Percentiles rank a stretch among this genome's conserved stretches.
Evolutionary conservation across 2,113 vertebrate species (phyloP).

Genomic region (Polypterus senegalus): DNA sequence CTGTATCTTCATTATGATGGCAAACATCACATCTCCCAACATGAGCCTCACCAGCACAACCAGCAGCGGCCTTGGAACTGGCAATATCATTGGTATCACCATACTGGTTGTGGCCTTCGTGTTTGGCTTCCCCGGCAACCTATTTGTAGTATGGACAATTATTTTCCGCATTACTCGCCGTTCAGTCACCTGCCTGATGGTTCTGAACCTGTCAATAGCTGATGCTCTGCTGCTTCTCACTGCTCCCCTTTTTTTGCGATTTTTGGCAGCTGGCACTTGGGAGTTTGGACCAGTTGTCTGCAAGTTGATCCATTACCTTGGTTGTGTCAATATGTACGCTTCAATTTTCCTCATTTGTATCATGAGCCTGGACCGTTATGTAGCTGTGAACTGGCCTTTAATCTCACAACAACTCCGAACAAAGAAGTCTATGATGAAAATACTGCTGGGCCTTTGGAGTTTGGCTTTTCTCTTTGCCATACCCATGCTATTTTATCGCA

Average conservation of each 20-base stretch:
- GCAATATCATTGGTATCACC: conserved; percentile 32
- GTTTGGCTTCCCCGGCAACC: conserved; percentile 67
- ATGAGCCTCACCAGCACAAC: too few species aligned
- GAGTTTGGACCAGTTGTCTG: conserved; percentile 56
- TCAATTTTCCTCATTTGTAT: conserved; percentile 74
- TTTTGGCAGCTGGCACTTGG: conserved; percentile 49
- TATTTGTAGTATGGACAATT: conserved; percentile 72
- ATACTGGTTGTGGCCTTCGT: conserved; percentile 58
- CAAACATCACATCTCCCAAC: too few species aligned
- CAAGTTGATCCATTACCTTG: conserved; percentile 68
- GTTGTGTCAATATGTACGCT: conserved; percentile 72
- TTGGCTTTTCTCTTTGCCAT: conserved; percentile 52
- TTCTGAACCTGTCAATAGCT: conserved; percentile 63
- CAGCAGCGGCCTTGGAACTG: too few species aligned
- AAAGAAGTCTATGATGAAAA: conserved; percentile 39
- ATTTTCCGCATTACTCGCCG: conserved; percentile 52
- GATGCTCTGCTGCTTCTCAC: conserved; percentile 64
- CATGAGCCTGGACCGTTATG: conserved; percentile 76
- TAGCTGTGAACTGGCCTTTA: conserved; percentile 64
- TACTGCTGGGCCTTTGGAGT: conserved; percentile 58
- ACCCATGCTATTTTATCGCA: conserved; percentile 69
- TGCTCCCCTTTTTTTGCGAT: conserved; percentile 63
- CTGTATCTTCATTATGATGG: too few species aligned
- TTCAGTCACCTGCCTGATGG: conserved; percentile 63
- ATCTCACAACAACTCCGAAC: conserved; percentile 62